phyloP scores from a whole-genome alignment of 2,113 vertebrate genomes.

The Tichodroma muraria region DNA sequence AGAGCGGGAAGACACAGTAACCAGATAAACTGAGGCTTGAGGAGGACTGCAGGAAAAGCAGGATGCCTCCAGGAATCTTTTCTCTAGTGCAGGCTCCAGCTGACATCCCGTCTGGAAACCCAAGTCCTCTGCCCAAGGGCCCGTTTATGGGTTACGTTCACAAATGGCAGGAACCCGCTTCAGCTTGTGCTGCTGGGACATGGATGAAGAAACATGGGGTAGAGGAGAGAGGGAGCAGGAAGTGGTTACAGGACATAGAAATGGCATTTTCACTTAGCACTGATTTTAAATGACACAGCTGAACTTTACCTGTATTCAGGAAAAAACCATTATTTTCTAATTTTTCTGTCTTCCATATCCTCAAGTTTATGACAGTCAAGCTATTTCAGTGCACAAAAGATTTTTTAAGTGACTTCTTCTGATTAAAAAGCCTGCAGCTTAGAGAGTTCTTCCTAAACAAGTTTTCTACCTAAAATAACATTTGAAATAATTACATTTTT shows the following conservation, averaged over 20 bases:
- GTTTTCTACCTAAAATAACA: neutral
- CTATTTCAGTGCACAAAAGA: neutral
- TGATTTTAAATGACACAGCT: neutral
- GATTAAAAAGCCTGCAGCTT: neutral
- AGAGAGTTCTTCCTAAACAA: neutral
- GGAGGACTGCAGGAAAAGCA: neutral
- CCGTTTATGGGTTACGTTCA: rapidly evolving
- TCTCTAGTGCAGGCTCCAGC: neutral
- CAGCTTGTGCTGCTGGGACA: neutral
- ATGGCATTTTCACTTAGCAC: neutral
- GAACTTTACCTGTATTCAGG: neutral
- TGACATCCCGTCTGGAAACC: neutral
- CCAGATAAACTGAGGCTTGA: neutral
- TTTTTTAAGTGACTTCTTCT: neutral
- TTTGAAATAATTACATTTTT: neutral
- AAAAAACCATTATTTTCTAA: neutral
- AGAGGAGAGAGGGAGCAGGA: neutral
- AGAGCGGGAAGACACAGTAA: neutral
- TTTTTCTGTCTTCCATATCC: neutral
- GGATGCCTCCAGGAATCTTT: neutral
- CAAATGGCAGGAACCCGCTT: neutral
- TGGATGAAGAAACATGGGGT: neutral
- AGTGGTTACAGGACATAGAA: neutral
- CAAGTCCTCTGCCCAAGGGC: neutral
- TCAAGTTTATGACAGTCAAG: neutral